Evolutionary conservation across 2,797 vertebrate species (phyloP).

Genomic region (Columba guinea): DNA sequence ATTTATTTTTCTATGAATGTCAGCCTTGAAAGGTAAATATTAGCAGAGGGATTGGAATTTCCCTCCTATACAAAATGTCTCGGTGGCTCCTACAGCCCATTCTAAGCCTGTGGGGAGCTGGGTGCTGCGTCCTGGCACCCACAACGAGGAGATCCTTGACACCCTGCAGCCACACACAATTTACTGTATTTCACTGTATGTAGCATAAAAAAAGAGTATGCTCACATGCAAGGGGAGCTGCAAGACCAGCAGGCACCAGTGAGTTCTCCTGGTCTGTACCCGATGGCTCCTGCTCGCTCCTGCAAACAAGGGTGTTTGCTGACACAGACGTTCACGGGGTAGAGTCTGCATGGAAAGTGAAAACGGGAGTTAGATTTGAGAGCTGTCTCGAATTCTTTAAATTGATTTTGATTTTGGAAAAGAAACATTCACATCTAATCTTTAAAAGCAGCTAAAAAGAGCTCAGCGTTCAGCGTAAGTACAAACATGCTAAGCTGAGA

Average conservation of each 20-base stretch:
- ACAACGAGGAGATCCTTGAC: neutral
- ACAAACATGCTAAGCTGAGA: neutral
- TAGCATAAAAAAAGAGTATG: neutral
- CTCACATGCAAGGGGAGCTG: neutral
- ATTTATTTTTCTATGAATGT: neutral
- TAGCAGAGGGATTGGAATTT: neutral
- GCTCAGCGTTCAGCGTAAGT: neutral
- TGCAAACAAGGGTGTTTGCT: no score
- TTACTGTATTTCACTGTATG: neutral
- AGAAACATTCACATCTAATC: neutral
- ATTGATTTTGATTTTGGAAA: neutral
- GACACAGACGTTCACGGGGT: no score
- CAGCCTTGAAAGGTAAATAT: neutral
- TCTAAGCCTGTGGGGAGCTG: fast-evolving
- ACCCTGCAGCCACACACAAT: neutral
- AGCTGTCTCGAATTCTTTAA: neutral
- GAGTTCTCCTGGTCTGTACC: no score
- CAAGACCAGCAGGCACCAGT: no score
- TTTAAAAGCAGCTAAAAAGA: neutral
- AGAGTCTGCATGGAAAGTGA: neutral
- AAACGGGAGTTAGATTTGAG: neutral
- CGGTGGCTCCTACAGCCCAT: neutral
- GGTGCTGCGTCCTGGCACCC: neutral
- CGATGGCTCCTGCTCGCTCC: neutral
- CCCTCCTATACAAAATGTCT: fast-evolving